Evolutionary conservation across 2,113 vertebrate species (phyloP).

Genomic region (Vulpes lagopus): DNA sequence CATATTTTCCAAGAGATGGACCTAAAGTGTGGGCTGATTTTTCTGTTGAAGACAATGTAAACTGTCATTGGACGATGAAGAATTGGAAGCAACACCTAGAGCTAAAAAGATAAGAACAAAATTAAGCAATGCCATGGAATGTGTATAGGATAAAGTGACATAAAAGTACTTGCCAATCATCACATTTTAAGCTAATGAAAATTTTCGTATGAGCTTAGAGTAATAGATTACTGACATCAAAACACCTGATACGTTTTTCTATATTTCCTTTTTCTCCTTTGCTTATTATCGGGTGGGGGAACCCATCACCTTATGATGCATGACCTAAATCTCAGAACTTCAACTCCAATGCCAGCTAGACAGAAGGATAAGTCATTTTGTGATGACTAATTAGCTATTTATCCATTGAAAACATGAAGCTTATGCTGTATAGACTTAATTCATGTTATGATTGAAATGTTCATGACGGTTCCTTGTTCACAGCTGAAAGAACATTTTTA

Average conservation of each 20-base stretch:
- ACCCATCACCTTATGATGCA: not conserved
- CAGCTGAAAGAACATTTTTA: not conserved
- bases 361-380: not conserved
- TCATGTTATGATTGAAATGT: not conserved
- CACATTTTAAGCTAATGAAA: not conserved
- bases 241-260: not conserved
- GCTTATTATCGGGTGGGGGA: not conserved
- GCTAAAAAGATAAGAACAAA: slow-evolving; percentile 62
- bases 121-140: not conserved
- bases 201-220: slow-evolving; percentile 48
- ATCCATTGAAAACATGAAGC: not conserved
- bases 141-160: slow-evolving; percentile 21
- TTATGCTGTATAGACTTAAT: not conserved
- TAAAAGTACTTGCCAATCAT: not conserved
- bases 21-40: slow-evolving; percentile 66
- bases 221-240: not conserved
- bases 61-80: slow-evolving; percentile 62
- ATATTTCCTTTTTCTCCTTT: not conserved
- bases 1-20: slow-evolving; percentile 31
- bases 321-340: slow-evolving; percentile 7
- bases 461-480: not conserved
- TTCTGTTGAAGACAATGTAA: slow-evolving; percentile 73
- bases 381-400: slow-evolving; percentile 34
- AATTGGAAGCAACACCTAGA: slow-evolving; percentile 64
- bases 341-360: not conserved